phyloP scores from a whole-genome alignment of 2,113 vertebrate species.

The Indicator maculatus region DNA sequence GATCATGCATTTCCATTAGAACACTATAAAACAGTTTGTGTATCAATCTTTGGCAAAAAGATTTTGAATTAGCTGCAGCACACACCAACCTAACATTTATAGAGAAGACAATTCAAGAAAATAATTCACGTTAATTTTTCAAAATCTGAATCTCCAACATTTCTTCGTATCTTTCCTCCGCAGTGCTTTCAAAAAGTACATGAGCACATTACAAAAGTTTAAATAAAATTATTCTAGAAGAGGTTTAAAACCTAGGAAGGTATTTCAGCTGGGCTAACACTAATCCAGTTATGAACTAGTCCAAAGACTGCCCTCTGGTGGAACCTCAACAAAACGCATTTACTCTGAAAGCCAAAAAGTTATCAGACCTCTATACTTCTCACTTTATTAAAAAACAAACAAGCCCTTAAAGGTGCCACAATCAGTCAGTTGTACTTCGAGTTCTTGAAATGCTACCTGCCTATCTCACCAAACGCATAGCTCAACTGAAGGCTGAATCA shows the following conservation, averaged over 20 bases:
- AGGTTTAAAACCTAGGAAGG: background rate
- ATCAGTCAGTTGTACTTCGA: background rate
- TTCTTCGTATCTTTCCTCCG: background rate
- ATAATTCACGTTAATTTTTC: background rate
- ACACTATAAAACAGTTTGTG: background rate
- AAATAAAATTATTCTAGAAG: background rate
- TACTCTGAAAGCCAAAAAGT: background rate
- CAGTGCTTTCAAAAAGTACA: background rate
- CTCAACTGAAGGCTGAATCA: background rate
- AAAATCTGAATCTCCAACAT: background rate
- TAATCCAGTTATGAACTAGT: background rate
- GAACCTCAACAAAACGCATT: background rate
- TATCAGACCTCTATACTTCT: background rate
- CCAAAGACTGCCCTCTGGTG: conserved; percentile 40
- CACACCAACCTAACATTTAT: background rate
- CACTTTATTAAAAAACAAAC: background rate
- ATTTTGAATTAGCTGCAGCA: background rate
- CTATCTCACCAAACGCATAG: background rate
- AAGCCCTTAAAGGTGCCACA: background rate
- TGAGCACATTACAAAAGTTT: background rate
- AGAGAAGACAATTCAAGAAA: background rate
- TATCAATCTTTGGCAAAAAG: background rate
- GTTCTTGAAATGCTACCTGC: background rate
- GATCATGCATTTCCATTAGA: background rate
- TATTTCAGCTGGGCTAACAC: background rate